Evolutionary conservation across 2,797 vertebrate genomes (phyloP), one percentile per base, ranked within the genome.

Genomic region (Sebastes miniatus): DNA sequence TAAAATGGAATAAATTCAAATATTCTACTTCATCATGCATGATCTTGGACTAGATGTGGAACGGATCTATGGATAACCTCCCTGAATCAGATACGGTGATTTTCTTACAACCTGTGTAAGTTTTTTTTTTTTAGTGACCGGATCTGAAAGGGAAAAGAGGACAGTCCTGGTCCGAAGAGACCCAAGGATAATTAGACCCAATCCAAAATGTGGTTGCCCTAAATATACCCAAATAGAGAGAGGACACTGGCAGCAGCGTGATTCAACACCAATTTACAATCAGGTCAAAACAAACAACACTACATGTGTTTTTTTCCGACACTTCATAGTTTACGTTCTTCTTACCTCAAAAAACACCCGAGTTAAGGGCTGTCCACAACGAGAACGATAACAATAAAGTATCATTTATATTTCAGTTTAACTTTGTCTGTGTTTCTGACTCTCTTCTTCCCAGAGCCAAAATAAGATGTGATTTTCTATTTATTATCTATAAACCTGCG

Each of bases 381-480:
- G 4, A 18, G 25, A 61, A 61, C 8, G 31, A 61, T 25, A 0
- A 57, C 12, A 57, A 24, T 56, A 58, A 25, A 25, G 47, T 57
- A 14, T 52, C 1, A 68, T 67, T 39, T 47, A 6, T 36, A 57
- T 50, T 29, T 58, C 27, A 31, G 54, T 12, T 4, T 50, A 31
- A 34, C 20, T 73, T 39, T 57, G 32, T 36, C 27, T 11, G 12
- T 22, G 1, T n/a, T 59, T 68, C 58, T 57, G 16, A 77, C 34
- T 74, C 50, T 70, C 61, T 59, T 61, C 43, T 62, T 34, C 54
- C 64, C 9, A 1, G 22, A 81, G 29, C 59, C 43, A 57, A 79
- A 90, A 83, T 67, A 79, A 79, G 70, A 81, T 57, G 58, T 83
- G 57, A 83, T 64, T 79, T 87, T 74, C 56, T 76, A 76, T 85